A percentile compares a stretch with the other conserved stretches of the same genome.
Conservation (phyloP, 1,140 invertebrate species). For the Augochlora pura region DNA sequence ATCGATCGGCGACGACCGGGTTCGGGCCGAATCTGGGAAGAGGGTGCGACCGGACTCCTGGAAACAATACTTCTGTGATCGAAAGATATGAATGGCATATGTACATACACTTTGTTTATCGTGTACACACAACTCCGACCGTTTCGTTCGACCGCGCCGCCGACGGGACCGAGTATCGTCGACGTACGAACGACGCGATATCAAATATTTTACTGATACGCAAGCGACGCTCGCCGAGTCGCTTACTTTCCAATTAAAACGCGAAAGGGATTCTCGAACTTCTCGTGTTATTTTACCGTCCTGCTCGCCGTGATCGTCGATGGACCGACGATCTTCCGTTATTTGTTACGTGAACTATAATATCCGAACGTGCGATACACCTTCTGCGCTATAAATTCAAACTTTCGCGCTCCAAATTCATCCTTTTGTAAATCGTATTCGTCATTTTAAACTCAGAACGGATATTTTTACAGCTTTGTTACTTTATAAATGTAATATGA, state of each 20-base stretch:
- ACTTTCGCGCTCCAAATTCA: no score
- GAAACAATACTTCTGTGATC: constrained; percentile 39
- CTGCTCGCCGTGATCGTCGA: no score
- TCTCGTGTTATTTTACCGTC: no score
- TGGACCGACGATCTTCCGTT: no score
- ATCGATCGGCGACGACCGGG: background rate
- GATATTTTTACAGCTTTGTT: no score
- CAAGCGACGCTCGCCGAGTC: background rate
- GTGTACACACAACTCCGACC: constrained; percentile 32
- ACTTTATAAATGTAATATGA: no score
- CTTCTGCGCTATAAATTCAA: no score
- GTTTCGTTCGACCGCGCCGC: constrained; percentile 18
- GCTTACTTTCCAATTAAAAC: background rate
- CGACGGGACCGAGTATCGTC: constrained; percentile 21
- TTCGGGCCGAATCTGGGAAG: background rate
- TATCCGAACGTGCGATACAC: no score
- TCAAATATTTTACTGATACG: constrained; percentile 47
- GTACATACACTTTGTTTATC: constrained; percentile 47
- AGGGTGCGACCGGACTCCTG: constrained; percentile 3
- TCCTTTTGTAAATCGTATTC: no score
- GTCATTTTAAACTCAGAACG: no score
- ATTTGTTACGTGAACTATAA: no score
- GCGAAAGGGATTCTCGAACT: background rate
- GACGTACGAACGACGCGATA: constrained; percentile 26
- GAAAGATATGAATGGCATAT: constrained; percentile 37